Conservation (phyloP, 1,140 invertebrate species). For the Tribolium madens region DNA sequence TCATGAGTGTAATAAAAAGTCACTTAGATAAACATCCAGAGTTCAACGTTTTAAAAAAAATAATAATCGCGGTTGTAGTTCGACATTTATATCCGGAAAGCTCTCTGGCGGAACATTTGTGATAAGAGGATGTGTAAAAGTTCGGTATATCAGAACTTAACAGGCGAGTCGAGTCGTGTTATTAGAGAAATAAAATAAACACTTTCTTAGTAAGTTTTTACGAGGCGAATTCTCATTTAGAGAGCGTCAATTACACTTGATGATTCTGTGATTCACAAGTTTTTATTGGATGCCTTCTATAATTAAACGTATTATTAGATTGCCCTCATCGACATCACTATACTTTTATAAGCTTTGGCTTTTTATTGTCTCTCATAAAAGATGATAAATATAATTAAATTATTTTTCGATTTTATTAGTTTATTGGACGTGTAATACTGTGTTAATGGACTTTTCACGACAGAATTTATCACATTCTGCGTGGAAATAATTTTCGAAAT, state of each 20-base stretch:
- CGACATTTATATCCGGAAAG: background rate
- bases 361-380: constrained; percentile 42
- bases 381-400: constrained; percentile 59
- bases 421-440: constrained; percentile 50
- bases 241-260: constrained; percentile 59
- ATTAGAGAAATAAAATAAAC: constrained; percentile 59
- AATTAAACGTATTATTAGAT: constrained; percentile 58
- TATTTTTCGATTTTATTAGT: constrained; percentile 59
- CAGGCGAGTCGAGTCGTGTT: constrained; percentile 17
- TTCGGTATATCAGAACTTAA: constrained; percentile 25
- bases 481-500: constrained; percentile 17
- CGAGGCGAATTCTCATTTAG: constrained; percentile 54
- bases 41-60: constrained; percentile 24
- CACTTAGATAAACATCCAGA: background rate
- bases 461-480: constrained; percentile 26
- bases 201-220: constrained; percentile 56
- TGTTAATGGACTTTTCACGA: constrained; percentile 34
- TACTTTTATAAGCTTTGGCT: constrained; percentile 40
- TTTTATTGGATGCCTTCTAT: constrained; percentile 56
- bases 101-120: background rate
- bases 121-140: constrained; percentile 7
- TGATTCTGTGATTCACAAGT: constrained; percentile 60
- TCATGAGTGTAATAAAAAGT: constrained; percentile 9
- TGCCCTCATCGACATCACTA: constrained; percentile 46
- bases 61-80: background rate